A percentile compares a stretch with the other conserved stretches of the same genome.
phyloP scores from a whole-genome alignment of 1,140 invertebrate genomes.

The Tetramorium alpestre region DNA sequence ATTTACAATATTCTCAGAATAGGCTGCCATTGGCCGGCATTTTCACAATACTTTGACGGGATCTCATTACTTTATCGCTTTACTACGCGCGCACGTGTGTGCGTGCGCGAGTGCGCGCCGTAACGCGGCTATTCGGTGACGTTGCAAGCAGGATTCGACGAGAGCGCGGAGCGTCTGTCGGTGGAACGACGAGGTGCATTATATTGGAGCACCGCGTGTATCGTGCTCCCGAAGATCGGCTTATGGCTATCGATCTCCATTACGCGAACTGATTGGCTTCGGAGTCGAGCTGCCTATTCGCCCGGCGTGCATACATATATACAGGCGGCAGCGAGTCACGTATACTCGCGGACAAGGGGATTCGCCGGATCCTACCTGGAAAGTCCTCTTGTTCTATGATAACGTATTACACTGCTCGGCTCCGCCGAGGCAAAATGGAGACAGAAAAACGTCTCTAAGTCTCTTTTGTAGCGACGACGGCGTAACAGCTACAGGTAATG shows the following conservation, averaged over 20 bases:
- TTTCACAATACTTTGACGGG: slow-evolving; percentile 53
- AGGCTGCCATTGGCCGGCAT: slow-evolving; percentile 39
- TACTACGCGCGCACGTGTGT: not conserved
- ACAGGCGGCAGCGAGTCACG: slow-evolving; percentile 26
- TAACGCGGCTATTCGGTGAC: slow-evolving; percentile 25
- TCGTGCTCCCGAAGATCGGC: slow-evolving; percentile 71
- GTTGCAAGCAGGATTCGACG: slow-evolving; percentile 39
- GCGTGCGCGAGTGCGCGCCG: not conserved
- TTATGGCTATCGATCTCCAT: slow-evolving; percentile 81
- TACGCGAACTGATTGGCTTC: slow-evolving; percentile 79
- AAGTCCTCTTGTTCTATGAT: slow-evolving; percentile 66
- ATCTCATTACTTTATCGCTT: slow-evolving; percentile 55
- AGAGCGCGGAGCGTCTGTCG: slow-evolving; percentile 40
- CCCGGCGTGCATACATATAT: slow-evolving; percentile 27
- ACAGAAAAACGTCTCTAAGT: slow-evolving; percentile 56
- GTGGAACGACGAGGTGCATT: slow-evolving; percentile 47
- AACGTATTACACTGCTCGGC: slow-evolving; percentile 66
- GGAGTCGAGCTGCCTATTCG: slow-evolving; percentile 75
- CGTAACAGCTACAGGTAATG: slow-evolving; percentile 36
- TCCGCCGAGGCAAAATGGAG: slow-evolving; percentile 22
- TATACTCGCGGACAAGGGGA: slow-evolving; percentile 48
- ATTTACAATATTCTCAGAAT: slow-evolving; percentile 25
- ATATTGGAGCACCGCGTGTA: slow-evolving; percentile 60
- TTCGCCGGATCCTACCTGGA: slow-evolving; percentile 56
- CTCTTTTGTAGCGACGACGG: slow-evolving; percentile 54